Base-by-base conservation (phyloP, 1,140 invertebrate species). In the Stegodyphus dumicola region DNA sequence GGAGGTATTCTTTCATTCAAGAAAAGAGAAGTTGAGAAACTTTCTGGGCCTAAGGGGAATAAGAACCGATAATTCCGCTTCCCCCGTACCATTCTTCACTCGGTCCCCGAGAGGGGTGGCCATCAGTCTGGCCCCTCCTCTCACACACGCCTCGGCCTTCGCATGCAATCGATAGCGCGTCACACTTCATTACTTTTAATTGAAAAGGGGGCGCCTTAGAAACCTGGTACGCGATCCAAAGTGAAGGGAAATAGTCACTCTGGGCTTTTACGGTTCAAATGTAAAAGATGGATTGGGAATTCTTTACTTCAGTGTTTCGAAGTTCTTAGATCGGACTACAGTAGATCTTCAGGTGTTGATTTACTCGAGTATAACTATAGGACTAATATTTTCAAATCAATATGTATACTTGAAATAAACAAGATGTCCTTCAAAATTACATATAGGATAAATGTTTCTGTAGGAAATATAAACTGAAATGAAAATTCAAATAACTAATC, bases 111-210 rank as follows among this genome's bases (percentile, higher is more conserved):
- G 56, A 60, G 56, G 56, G 15, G 56, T 11, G 56, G 56, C 9
- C 56, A 60, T 60, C 56, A 15, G 9, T 60, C 9, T 60, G 56
- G 9, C 15, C 56, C 9, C 9, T 60, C 15, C 56, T 11, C 56
- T 15, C 56, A 3, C 33, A 33, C 33, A 33, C 33, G 33, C 56
- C 9, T 60, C 56, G 56, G 9, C 56, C 56, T 5, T 60, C 56
- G 56, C 56, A 60, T 60, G 9, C 56, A 60, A 60, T 60, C 56
- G 56, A 60, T 60, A 60, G 9, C 15, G 56, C 56, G 56, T 60
- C 56, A 60, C 56, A 60, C 56, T 60, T 60, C 56, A 60, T 60
- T 60, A 60, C 56, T 60, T 60, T 60, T 60, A 60, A 60, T 60
- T 60, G 56, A 60, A 60, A 60, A 60, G 56, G 56, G 56, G 56